Conservation (phyloP, 2,113 vertebrate genomes). For the Mus musculus region GRCm39 chr2:117890001-117890500, state of each 20-base stretch:
- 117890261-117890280: neutral
- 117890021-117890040: neutral
- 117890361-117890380: rapidly evolving
- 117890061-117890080: neutral
- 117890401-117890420: neutral
- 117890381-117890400: neutral
- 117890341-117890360: neutral
- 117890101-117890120: neutral
- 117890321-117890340: neutral
- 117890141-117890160: neutral
- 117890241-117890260: neutral
- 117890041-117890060: neutral
- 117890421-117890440: neutral
- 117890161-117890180: constrained; percentile 31
- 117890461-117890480: neutral
- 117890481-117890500: neutral
- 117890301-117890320: neutral
- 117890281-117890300: neutral
- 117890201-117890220: neutral
- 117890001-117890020: neutral
- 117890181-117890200: neutral
- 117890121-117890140: neutral
- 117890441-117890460: neutral
- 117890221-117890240: neutral
- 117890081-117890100: too few relatives aligned